Base-by-base conservation (phyloP, 2,797 vertebrate genomes). In the Chelon labrosus region DNA sequence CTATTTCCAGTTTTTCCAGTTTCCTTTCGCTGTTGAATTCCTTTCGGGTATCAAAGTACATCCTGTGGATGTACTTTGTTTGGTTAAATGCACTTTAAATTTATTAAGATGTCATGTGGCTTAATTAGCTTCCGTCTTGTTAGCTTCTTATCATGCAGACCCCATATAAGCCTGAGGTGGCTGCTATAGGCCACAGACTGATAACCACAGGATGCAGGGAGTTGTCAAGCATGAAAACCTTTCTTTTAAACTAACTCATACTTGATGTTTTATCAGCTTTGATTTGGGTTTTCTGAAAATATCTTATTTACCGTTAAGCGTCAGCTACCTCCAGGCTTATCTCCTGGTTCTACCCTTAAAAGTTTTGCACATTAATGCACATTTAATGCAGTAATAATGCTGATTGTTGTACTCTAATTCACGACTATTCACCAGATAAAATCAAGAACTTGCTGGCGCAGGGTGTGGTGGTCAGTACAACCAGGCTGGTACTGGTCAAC, bases 401-500 rank as follows among this genome's bases (percentile, higher is more conserved):
- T 50, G 49, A 25, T 10, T 19, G 17, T 31, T 31, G 2, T 31
- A 7, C 31, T 31, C 31, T 14, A 13, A n/a, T 7, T 47, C 7
- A 9, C 47, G 37, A 25, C 47, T 61, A 11, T 65, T 77, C 20
- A 56, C 42, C 42, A 95, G 94, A 70, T 50, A 94, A 94, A 87
- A 94, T 95, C 78, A 87, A 89, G 82, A 53, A 94, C 20, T 11
- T 95, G 73, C 76, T 95, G 72, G 6, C 0, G 0, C 0, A 65
- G 16, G 88, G 20, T 9, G 9, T 57, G 3, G 0, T 94, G 62
- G 42, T 83, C 13, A 0, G 0, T 0, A 0, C 27, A 16, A 93
- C 88, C 38, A 77, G 16, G 27, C 85, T 95, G 39, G 91, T 94
- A 14, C 84, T 95, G 79, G 91, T 95, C 41, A 94, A 94, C 14